A percentile compares a stretch with the other conserved stretches of the same genome.
phyloP scores from a whole-genome alignment of 1,140 invertebrate genomes.

The Drosophila teissieri region DNA sequence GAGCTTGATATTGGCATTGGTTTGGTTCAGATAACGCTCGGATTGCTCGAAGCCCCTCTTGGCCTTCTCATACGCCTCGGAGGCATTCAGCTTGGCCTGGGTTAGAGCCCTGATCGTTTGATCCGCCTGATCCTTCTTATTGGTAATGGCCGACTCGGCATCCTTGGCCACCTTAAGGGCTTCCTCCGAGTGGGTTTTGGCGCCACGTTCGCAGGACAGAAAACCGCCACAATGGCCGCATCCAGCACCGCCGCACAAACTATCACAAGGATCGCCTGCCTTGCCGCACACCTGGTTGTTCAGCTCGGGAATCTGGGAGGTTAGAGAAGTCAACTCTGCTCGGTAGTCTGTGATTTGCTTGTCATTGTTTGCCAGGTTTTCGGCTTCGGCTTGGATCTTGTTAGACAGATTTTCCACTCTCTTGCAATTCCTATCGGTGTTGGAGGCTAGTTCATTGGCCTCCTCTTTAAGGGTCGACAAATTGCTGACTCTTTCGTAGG shows the following conservation, averaged over 20 bases:
- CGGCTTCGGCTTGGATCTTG: slow-evolving; percentile 89
- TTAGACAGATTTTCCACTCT: slow-evolving; percentile 92
- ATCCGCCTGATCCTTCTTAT: slow-evolving; percentile 91
- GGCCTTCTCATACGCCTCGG: slow-evolving; percentile 85
- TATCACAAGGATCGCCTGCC: slow-evolving; percentile 93
- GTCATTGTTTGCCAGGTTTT: slow-evolving; percentile 89
- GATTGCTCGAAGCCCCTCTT: slow-evolving; percentile 85
- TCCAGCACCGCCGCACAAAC: slow-evolving; percentile 96
- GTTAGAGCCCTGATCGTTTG: slow-evolving; percentile 86
- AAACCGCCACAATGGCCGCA: slow-evolving; percentile 94
- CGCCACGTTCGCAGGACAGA: slow-evolving; percentile 94
- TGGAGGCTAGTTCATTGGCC: slow-evolving; percentile 88
- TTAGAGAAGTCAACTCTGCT: slow-evolving; percentile 88
- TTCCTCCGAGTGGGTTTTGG: slow-evolving; percentile 93
- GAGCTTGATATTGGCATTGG: slow-evolving; percentile 85
- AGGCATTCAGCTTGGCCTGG: slow-evolving; percentile 86
- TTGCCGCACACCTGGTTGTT: slow-evolving; percentile 96
- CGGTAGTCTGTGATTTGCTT: slow-evolving; percentile 88
- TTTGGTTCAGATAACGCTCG: slow-evolving; percentile 85
- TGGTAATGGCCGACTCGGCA: slow-evolving; percentile 91
- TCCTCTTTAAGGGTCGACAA: slow-evolving; percentile 87
- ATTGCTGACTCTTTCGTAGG: slow-evolving; percentile 88
- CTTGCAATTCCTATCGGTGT: slow-evolving; percentile 93
- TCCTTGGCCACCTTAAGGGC: slow-evolving; percentile 94
- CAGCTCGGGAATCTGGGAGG: slow-evolving; percentile 91